Conservation (phyloP, 2,888 invertebrate species). For the Lepidocyrtinus sp. region DNA sequence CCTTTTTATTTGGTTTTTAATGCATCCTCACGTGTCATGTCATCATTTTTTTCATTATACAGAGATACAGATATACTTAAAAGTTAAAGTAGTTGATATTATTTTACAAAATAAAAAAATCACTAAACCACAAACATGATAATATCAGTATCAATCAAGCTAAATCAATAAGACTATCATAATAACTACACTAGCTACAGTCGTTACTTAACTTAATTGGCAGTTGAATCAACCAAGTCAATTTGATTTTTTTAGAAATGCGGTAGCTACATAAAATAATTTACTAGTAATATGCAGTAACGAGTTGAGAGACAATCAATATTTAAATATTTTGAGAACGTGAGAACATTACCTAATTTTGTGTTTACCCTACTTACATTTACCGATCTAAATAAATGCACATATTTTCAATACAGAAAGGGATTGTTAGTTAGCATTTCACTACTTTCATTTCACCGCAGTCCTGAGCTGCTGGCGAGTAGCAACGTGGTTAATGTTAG, state of each 20-base stretch:
- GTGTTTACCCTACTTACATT: background rate
- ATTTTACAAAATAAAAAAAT: background rate
- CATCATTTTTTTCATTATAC: no score
- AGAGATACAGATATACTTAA: background rate
- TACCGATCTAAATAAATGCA: background rate
- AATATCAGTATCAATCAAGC: no score
- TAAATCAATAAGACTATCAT: no score
- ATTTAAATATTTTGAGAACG: background rate
- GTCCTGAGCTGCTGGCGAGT: constrained; percentile 31
- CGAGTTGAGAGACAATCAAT: background rate
- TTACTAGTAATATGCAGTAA: background rate
- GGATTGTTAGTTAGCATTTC: background rate
- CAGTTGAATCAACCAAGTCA: no score
- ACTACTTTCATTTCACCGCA: constrained; percentile 25
- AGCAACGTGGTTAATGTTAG: constrained; percentile 9
- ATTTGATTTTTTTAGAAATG: no score
- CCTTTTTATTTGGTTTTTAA: no score
- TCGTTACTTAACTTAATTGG: no score
- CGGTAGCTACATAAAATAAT: no score
- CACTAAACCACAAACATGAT: background rate
- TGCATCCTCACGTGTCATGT: no score
- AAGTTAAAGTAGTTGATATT: background rate
- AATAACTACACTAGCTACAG: no score
- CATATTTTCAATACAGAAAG: background rate
- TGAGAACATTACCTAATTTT: background rate